These are phyloP conservation scores for Leptopilina myrica DNA, from an alignment of 2,888 invertebrate genomes.

Conservation along the genomic window DNA sequence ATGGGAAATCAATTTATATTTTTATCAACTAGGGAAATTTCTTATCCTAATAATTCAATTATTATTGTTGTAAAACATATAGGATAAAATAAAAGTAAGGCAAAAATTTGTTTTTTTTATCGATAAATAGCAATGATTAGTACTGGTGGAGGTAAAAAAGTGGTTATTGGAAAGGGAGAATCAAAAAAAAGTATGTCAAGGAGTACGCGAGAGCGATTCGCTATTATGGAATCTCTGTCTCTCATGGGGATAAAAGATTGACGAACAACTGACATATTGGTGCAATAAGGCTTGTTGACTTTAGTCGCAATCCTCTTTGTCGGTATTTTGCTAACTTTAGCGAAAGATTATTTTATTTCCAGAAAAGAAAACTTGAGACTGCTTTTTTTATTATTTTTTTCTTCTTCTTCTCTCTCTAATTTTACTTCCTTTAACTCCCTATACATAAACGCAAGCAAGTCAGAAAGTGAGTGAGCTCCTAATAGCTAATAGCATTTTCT, in stretches of 20 bases:
- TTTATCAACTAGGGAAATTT: too few relatives aligned
- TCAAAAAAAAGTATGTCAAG: conserved; percentile 34
- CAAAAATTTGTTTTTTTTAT: background rate
- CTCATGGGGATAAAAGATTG: conserved; percentile 5
- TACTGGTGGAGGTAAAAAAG: background rate
- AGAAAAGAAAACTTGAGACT: conserved; percentile 22
- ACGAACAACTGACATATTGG: conserved; percentile 37
- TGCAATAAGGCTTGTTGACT: conserved; percentile 36
- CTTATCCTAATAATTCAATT: background rate
- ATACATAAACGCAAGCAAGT: background rate
- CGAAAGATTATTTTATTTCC: conserved; percentile 19
- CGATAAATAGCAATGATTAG: background rate
- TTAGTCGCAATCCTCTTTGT: conserved; percentile 31
- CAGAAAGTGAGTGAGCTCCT: conserved; percentile 55
- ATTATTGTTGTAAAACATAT: background rate
- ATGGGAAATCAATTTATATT: background rate
- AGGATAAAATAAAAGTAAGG: too few relatives aligned
- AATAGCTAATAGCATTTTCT: conserved; percentile 67
- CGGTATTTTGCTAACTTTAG: conserved; percentile 34
- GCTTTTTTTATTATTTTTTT: background rate
- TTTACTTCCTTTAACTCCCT: conserved; percentile 25
- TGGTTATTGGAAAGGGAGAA: background rate
- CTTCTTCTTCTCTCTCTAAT: background rate
- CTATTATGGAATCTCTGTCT: too few relatives aligned
- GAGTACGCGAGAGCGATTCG: conserved; percentile 2